A percentile compares a stretch with the other conserved stretches of the same genome.
Evolutionary conservation across 2,797 vertebrate species (phyloP).

Genomic region (Pterois miles): DNA sequence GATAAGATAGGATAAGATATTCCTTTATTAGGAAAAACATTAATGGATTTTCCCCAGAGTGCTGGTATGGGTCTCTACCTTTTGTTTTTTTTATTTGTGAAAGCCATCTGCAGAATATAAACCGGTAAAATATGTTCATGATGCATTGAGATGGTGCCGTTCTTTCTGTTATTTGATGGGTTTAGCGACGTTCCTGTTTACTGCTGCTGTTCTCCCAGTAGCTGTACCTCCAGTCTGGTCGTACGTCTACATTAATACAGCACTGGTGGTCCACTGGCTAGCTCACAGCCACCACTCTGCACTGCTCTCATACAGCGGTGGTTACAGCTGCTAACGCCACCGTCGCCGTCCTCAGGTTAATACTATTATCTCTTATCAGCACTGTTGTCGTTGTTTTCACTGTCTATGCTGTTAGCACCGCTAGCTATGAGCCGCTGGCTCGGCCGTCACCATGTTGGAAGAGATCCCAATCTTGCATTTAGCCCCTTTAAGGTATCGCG

Average conservation of each 20-base stretch:
- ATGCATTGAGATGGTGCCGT: neutral
- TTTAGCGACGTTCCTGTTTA: neutral
- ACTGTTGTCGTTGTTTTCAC: too few relatives aligned
- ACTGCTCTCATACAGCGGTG: too few relatives aligned
- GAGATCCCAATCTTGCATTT: neutral
- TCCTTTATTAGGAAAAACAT: neutral
- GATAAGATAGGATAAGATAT: too few relatives aligned
- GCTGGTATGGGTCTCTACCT: neutral
- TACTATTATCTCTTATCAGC: too few relatives aligned
- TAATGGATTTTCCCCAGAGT: neutral
- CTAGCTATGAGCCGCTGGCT: too few relatives aligned
- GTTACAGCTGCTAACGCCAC: too few relatives aligned
- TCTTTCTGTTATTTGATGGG: neutral
- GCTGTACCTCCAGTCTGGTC: neutral
- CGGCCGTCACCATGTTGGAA: neutral
- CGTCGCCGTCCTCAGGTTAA: too few relatives aligned
- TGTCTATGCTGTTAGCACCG: too few relatives aligned
- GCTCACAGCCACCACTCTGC: too few relatives aligned
- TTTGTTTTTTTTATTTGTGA: neutral
- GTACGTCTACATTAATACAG: neutral
- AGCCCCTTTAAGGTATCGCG: neutral
- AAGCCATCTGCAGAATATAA: neutral
- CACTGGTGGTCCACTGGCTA: neutral
- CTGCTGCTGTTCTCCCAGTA: neutral
- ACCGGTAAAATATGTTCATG: neutral